A percentile compares a stretch with the other conserved stretches of the same genome.
phyloP scores from a whole-genome alignment of 2,113 vertebrate species.

The Megaceryle torquata region DNA sequence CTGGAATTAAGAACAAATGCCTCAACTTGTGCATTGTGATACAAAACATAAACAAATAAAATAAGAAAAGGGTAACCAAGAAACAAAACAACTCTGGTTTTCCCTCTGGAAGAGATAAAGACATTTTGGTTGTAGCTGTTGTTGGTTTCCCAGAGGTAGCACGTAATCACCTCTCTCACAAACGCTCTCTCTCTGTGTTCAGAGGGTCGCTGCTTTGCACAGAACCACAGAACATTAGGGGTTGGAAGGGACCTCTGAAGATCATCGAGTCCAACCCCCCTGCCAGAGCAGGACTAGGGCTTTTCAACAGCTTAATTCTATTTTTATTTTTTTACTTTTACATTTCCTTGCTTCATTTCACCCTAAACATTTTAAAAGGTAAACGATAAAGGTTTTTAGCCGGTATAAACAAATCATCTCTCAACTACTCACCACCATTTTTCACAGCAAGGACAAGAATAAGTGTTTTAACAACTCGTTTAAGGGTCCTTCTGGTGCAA shows the following conservation, averaged over 20 bases:
- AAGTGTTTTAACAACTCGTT: conserved; percentile 35
- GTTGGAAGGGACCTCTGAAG: no score
- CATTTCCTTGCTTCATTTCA: neutral
- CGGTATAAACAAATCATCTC: neutral
- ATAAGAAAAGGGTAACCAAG: neutral
- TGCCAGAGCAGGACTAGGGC: no score
- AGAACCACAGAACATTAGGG: no score
- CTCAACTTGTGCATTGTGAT: neutral
- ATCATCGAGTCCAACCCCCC: no score
- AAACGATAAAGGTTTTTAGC: neutral
- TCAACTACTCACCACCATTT: neutral
- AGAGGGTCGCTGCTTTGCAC: neutral
- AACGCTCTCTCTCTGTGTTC: neutral
- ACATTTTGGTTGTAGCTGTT: neutral
- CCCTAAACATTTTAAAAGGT: neutral
- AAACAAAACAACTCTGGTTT: neutral
- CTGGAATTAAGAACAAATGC: neutral
- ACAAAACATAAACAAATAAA: neutral
- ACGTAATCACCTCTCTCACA: neutral
- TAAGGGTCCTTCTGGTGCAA: neutral
- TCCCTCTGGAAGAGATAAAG: neutral
- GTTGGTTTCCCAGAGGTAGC: neutral
- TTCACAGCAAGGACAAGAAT: neutral
- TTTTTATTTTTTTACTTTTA: neutral
- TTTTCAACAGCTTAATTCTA: neutral